Evolutionary conservation across 1,140 invertebrate species (phyloP).

Genomic region (Patella vulgata): DNA sequence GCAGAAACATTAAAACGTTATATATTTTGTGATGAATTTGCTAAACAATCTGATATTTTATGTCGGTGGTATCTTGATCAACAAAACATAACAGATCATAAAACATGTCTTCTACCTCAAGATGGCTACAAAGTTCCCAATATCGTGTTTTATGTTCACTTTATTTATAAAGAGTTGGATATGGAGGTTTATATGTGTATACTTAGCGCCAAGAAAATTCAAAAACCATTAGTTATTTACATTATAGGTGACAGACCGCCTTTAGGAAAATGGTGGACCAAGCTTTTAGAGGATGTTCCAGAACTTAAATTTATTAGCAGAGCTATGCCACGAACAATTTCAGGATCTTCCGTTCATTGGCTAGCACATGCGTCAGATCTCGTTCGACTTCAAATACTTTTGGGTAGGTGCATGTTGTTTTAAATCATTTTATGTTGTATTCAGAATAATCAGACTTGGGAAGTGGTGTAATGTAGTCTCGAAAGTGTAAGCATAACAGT

Average conservation of each 20-base stretch:
- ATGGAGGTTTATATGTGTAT: constrained; percentile 31
- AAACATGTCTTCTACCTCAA: not conserved
- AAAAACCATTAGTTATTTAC: constrained; percentile 30
- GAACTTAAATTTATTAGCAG: constrained; percentile 26
- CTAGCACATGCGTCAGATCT: constrained; percentile 29
- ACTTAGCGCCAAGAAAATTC: constrained; percentile 24
- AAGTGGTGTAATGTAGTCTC: too few species aligned
- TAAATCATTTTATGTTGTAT: too few species aligned
- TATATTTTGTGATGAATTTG: too few species aligned
- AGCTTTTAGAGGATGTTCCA: constrained; percentile 21
- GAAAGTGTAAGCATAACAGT: too few species aligned
- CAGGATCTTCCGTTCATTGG: constrained; percentile 17
- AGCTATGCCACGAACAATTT: constrained; percentile 10
- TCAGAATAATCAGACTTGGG: too few species aligned
- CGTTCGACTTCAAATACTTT: constrained; percentile 28
- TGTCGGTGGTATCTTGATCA: too few species aligned
- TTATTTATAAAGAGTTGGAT: constrained; percentile 15
- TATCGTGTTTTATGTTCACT: constrained; percentile 39
- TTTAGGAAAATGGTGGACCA: constrained; percentile 29
- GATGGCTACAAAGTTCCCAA: constrained; percentile 27
- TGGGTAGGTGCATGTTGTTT: constrained; percentile 16
- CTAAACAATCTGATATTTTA: too few species aligned
- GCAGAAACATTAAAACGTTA: too few species aligned
- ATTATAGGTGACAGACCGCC: constrained; percentile 26
- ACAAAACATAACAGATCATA: too few species aligned